Conservation (phyloP, 2,797 vertebrate species). For the Sebastes diploproa region DNA sequence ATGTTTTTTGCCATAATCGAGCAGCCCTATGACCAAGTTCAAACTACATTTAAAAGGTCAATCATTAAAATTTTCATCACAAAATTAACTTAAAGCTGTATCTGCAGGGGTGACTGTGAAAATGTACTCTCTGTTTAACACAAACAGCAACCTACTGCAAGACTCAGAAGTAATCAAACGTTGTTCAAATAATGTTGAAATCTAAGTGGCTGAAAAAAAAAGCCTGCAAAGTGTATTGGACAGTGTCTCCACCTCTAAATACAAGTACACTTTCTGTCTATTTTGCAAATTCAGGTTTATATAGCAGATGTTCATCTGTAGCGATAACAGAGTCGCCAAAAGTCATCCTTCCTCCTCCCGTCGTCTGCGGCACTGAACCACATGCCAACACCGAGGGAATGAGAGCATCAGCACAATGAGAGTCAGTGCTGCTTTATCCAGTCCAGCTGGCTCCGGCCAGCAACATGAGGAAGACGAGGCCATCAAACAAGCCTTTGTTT, state of each 20-base stretch:
- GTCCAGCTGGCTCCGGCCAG: conserved; percentile 17
- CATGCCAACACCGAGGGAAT: conserved; percentile 31
- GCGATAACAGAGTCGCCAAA: background rate
- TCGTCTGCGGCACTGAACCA: conserved; percentile 12
- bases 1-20: too few species aligned
- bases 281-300: background rate
- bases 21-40: background rate
- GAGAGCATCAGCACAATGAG: conserved; percentile 24
- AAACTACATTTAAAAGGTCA: background rate
- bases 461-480: conserved; percentile 33
- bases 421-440: conserved; percentile 27
- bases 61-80: background rate
- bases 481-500: conserved; percentile 65
- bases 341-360: background rate
- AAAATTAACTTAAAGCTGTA: background rate
- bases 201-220: background rate
- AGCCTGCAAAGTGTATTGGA: background rate
- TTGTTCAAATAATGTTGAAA: background rate
- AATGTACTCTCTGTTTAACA: background rate
- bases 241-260: background rate
- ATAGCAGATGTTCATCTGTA: background rate
- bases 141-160: background rate
- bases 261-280: background rate
- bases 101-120: background rate
- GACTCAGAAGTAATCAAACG: background rate